phyloP scores from a whole-genome alignment of 2,888 invertebrate genomes.

The Agonopterix alstromeriana region DNA sequence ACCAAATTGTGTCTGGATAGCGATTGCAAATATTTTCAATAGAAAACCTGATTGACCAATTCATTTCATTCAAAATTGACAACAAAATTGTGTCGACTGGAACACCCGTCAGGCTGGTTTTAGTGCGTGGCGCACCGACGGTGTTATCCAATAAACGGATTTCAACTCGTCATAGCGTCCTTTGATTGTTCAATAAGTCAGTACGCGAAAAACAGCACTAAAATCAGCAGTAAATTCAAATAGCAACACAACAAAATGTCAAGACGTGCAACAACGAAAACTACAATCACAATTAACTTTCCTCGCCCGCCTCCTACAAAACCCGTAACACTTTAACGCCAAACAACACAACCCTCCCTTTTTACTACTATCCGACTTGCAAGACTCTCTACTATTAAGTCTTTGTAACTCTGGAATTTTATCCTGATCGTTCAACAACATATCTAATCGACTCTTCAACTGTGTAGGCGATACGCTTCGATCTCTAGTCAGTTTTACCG shows the following conservation, averaged over 20 bases:
- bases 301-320: slow-evolving; percentile 52
- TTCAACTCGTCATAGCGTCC: no score
- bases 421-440: slow-evolving; percentile 42
- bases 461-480: slow-evolving; percentile 79
- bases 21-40: no score
- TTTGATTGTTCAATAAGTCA: no score
- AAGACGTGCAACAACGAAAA: slow-evolving; percentile 47
- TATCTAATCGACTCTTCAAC: slow-evolving; percentile 78
- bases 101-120: no score
- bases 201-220: no score
- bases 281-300: slow-evolving; percentile 50
- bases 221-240: not conserved
- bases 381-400: slow-evolving; percentile 56
- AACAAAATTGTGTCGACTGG: no score
- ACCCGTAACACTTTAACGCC: slow-evolving; percentile 61
- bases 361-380: slow-evolving; percentile 49
- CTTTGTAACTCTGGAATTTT: slow-evolving; percentile 44
- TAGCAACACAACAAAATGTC: slow-evolving; percentile 8
- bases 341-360: slow-evolving; percentile 55
- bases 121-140: no score
- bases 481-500: slow-evolving; percentile 39
- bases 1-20: no score
- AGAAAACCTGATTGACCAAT: no score
- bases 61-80: no score
- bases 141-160: no score